Conservation (phyloP, 2,888 invertebrate species). For the Cosmia trapezina region DNA sequence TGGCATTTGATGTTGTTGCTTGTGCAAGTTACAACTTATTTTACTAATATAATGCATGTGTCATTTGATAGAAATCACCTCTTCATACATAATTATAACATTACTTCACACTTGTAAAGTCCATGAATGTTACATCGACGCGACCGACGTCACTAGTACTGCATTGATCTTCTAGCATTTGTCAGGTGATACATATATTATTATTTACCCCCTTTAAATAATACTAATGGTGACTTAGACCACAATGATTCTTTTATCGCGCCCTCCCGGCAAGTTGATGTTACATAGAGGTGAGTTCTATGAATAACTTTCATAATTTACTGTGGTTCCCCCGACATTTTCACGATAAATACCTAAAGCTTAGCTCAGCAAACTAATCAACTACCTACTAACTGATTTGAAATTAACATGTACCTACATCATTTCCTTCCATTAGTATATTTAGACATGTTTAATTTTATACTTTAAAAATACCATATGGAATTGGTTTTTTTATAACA, state of each 20-base stretch:
- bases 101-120: constrained; percentile 80
- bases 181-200: constrained; percentile 91
- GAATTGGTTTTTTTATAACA: constrained; percentile 38
- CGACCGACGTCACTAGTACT: constrained; percentile 77
- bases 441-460: neutral
- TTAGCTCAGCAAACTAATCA: constrained; percentile 70
- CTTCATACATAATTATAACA: constrained; percentile 77
- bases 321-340: constrained; percentile 58
- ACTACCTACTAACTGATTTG: constrained; percentile 59
- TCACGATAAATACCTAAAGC: constrained; percentile 66
- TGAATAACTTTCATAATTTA: constrained; percentile 60
- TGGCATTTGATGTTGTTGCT: constrained; percentile 76
- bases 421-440: constrained; percentile 16
- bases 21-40: constrained; percentile 77
- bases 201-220: constrained; percentile 74
- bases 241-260: constrained; percentile 65
- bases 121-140: constrained; percentile 85
- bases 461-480: constrained; percentile 45
- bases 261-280: constrained; percentile 73
- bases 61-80: constrained; percentile 85
- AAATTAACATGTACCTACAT: constrained; percentile 14
- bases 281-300: constrained; percentile 87
- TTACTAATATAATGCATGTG: constrained; percentile 80
- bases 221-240: constrained; percentile 53
- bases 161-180: constrained; percentile 91